Evolutionary conservation across 35 echinoderm and acorn worm genomes (phyloP).

Genomic region (Diadema setosum): DNA sequence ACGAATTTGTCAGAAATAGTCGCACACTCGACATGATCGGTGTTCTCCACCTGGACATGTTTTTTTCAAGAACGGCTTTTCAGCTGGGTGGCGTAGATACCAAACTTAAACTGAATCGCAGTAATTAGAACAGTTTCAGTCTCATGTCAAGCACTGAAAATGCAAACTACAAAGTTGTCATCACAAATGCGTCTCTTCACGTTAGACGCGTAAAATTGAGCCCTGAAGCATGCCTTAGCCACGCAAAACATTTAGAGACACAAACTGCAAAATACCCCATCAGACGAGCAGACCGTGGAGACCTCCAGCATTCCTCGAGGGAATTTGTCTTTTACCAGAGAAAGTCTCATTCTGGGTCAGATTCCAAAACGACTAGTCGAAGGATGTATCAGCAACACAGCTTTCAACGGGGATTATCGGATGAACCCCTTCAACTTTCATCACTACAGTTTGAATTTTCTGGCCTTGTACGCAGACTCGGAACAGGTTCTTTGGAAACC

Average conservation of each 20-base stretch:
- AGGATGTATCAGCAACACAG: conserved; percentile 33
- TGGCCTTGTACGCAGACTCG: conserved; percentile 53
- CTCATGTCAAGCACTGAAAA: conserved; percentile 19
- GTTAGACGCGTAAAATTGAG: conserved; percentile 51
- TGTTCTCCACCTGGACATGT: conserved; percentile 55
- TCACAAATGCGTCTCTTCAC: conserved; percentile 36
- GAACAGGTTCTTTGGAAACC: conserved; percentile 71
- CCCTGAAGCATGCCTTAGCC: not conserved
- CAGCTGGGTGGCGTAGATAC: conserved; percentile 15
- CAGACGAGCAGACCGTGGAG: conserved; percentile 24
- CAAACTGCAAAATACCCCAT: conserved; percentile 63
- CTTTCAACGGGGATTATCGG: conserved; percentile 46
- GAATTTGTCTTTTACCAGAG: conserved; percentile 40
- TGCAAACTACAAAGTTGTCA: conserved; percentile 36
- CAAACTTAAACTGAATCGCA: conserved; percentile 55
- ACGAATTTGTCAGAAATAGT: conserved; percentile 29
- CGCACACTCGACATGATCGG: conserved; percentile 31
- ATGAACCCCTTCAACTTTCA: conserved; percentile 74
- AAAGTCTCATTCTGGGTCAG: conserved; percentile 22
- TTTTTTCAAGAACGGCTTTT: not conserved
- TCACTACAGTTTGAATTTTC: conserved; percentile 44
- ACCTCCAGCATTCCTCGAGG: conserved; percentile 21
- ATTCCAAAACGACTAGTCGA: conserved; percentile 23
- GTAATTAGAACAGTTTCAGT: conserved; percentile 58
- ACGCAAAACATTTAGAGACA: conserved; percentile 29